These are phyloP conservation scores for Manis javanica DNA, from an alignment of 2,797 vertebrate species.

Conservation along the genomic window DNA sequence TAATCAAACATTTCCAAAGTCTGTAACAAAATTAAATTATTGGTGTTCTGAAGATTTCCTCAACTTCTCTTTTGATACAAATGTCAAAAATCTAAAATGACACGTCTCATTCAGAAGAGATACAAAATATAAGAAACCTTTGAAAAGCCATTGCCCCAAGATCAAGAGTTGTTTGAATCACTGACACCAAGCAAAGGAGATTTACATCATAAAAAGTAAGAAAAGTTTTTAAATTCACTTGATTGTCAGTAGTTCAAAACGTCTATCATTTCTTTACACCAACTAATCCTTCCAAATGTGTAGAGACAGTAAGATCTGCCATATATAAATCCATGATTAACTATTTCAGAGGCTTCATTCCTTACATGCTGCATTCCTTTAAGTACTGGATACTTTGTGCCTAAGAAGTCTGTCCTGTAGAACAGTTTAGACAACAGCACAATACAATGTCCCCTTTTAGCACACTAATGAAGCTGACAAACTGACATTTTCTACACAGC, in stretches of 20 bases:
- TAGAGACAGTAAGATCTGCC: slow-evolving; percentile 82
- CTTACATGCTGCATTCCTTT: slow-evolving; percentile 77
- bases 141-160: slow-evolving; percentile 82
- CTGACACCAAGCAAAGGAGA: slow-evolving; percentile 79
- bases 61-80: slow-evolving; percentile 81
- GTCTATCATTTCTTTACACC: slow-evolving; percentile 86
- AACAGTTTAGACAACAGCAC: slow-evolving; percentile 59
- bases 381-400: slow-evolving; percentile 68
- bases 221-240: slow-evolving; percentile 58
- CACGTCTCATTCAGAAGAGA: slow-evolving; percentile 84
- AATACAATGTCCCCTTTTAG: slow-evolving; percentile 37
- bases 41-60: slow-evolving; percentile 79
- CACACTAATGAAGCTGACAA: slow-evolving; percentile 36
- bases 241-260: slow-evolving; percentile 85
- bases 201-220: slow-evolving; percentile 74
- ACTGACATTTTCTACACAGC: slow-evolving; percentile 59
- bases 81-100: slow-evolving; percentile 85
- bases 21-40: slow-evolving; percentile 79
- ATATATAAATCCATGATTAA: slow-evolving; percentile 62
- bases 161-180: slow-evolving; percentile 87
- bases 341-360: slow-evolving; percentile 85
- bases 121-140: slow-evolving; percentile 84
- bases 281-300: slow-evolving; percentile 69
- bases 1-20: slow-evolving; percentile 68
- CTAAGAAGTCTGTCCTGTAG: slow-evolving; percentile 68